Conservation (phyloP, 2,888 invertebrate species). For the Acanthosoma haemorrhoidale region DNA sequence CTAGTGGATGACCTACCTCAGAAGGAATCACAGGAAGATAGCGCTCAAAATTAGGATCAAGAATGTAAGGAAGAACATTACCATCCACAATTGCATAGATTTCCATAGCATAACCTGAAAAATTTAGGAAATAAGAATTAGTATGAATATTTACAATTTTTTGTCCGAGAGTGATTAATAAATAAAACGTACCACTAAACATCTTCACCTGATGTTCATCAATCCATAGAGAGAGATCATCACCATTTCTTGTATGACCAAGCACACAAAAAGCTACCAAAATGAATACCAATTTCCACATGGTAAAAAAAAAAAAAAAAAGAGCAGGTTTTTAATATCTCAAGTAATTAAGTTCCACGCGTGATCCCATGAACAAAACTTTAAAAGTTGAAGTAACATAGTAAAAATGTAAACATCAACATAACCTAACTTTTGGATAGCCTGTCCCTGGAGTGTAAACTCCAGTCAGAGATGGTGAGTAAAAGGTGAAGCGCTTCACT, state of each 20-base stretch:
- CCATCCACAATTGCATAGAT: constrained; percentile 87
- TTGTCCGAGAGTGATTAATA: background rate
- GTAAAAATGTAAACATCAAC: background rate
- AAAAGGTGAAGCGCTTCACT: too few relatives aligned
- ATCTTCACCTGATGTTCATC: constrained; percentile 86
- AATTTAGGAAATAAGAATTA: constrained; percentile 23
- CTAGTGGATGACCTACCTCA: too few relatives aligned
- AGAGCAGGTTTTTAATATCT: background rate
- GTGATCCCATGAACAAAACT: background rate
- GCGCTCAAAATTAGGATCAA: constrained; percentile 84
- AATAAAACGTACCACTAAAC: constrained; percentile 67
- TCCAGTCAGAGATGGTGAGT: too few relatives aligned
- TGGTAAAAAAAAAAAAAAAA: background rate
- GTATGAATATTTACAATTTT: background rate
- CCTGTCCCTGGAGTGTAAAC: background rate
- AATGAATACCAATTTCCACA: constrained; percentile 19
- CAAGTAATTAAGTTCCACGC: background rate
- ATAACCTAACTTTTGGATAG: background rate
- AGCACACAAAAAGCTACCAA: constrained; percentile 25
- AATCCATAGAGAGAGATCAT: constrained; percentile 79
- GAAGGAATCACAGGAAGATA: constrained; percentile 86
- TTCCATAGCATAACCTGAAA: constrained; percentile 73
- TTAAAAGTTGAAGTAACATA: background rate
- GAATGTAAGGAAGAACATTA: constrained; percentile 74
- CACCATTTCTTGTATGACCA: constrained; percentile 26